phyloP scores from a whole-genome alignment of 2,797 vertebrate species.

The Macrochelys suwanniensis region DNA sequence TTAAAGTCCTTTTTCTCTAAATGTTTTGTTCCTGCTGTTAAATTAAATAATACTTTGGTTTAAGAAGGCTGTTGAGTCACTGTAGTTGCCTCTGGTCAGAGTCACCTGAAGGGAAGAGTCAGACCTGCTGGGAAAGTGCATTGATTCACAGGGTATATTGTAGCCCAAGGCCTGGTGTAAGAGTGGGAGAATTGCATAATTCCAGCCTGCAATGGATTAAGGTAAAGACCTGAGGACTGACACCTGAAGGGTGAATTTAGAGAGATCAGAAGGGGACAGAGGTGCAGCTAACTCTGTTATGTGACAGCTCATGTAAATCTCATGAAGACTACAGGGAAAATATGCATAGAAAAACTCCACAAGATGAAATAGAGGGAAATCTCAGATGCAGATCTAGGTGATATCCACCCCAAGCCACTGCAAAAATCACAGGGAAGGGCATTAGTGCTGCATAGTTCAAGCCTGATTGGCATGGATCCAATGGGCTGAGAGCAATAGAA shows the following conservation, averaged over 20 bases:
- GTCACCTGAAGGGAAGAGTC: fast-evolving
- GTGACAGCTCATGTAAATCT: fast-evolving
- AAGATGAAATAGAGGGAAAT: neutral
- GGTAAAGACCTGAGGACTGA: neutral
- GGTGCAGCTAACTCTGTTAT: neutral
- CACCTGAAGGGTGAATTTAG: fast-evolving
- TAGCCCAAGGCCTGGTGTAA: neutral
- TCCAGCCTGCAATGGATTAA: neutral
- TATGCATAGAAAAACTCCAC: fast-evolving
- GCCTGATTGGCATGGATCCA: neutral
- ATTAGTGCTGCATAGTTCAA: neutral
- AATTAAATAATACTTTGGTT: neutral
- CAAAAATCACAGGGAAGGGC: slow-evolving; percentile 5
- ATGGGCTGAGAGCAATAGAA: neutral
- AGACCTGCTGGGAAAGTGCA: neutral
- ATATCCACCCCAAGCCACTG: neutral
- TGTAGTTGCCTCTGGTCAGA: neutral
- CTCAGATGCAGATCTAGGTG: neutral
- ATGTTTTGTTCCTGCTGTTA: neutral
- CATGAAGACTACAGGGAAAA: neutral
- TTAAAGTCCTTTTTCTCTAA: neutral
- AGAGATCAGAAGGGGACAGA: neutral
- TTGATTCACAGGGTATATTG: neutral
- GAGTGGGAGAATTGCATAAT: neutral
- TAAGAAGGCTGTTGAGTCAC: neutral